Evolutionary conservation across 2,888 invertebrate species (phyloP), one percentile per base, ranked within the genome.

Genomic region (Drosophila meridiana): DNA sequence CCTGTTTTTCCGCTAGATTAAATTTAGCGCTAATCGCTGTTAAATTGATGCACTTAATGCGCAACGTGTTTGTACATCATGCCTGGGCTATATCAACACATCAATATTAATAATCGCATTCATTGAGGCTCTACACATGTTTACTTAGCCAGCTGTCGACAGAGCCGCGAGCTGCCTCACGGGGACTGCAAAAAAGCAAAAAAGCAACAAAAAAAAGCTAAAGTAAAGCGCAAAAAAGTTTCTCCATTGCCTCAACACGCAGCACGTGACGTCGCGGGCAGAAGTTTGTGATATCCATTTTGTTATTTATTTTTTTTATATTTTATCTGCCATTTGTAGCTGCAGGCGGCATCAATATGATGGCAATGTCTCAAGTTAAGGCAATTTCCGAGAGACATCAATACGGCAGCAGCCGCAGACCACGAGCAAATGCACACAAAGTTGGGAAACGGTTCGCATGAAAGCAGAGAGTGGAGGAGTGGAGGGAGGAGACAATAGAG

Each of bases 111-210:
- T 79, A 79, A 78, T 68, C 70, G 61, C 53, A 53, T 67, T 50
- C 48, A 57, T 60, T 67, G 71, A 57, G 63, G 71, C 60, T 66
- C 64, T 43, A 62, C 80, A 71, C 68, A 71, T 78, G 76, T 66
- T 80, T 71, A 69, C 73, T 66, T 63, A 72, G 81, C 62, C 83
- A 80, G 83, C 88, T 88, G 88, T 83, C 72, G 72, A 73, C 59
- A 63, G 69, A 42, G 80, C 72, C 78, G 61, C 60, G 66, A 69
- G 80, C 69, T 63, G 45, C 66, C 34, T 34, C 26, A 40, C 9
- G 30, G 56, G 40, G 28, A 52, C 20, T 34, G 32, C 26, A 20
- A 42, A 7, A 6, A 14, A 7, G n/a, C 6, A 40, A 42, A n/a
- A 42, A 42, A 42, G 32, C 34, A 13, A 56, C 30, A 11, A 45